These are phyloP conservation scores for Drosophila mimica DNA, from an alignment of 2,888 invertebrate species.

Conservation along the genomic window DNA sequence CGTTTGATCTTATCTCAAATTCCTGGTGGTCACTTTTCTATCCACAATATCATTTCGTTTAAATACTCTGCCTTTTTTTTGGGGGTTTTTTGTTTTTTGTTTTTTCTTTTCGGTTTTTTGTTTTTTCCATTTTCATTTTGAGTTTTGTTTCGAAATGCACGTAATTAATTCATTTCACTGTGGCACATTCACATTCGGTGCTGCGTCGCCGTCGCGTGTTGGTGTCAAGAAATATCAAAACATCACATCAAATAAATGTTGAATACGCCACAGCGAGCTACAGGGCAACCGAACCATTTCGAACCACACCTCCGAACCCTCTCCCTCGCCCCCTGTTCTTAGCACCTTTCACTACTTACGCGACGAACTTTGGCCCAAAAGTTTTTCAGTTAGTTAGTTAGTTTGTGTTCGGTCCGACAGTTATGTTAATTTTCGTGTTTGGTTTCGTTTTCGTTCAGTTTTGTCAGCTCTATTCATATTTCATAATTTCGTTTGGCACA, in stretches of 20 bases:
- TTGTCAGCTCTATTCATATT: slow-evolving; percentile 64
- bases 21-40: slow-evolving; percentile 83
- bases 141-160: slow-evolving; percentile 78
- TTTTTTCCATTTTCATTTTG: slow-evolving; percentile 35
- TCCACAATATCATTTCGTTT: slow-evolving; percentile 82
- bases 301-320: slow-evolving; percentile 13
- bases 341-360: slow-evolving; percentile 62
- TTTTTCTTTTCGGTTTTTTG: slow-evolving; percentile 36
- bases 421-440: slow-evolving; percentile 72
- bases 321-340: slow-evolving; percentile 36
- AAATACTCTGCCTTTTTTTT: slow-evolving; percentile 72
- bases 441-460: slow-evolving; percentile 62
- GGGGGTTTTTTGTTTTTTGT: slow-evolving; percentile 5
- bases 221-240: slow-evolving; percentile 85
- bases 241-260: slow-evolving; percentile 85
- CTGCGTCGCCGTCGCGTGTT: slow-evolving; percentile 81
- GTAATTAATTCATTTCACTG: slow-evolving; percentile 83
- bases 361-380: slow-evolving; percentile 53
- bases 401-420: slow-evolving; percentile 40
- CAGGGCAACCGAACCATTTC: slow-evolving; percentile 17
- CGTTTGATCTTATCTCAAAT: slow-evolving; percentile 81
- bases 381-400: slow-evolving; percentile 42
- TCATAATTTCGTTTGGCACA: slow-evolving; percentile 58
- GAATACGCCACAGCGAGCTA: slow-evolving; percentile 68
- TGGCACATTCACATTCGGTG: slow-evolving; percentile 65